Evolutionary conservation across 2,797 vertebrate genomes (phyloP), one percentile per base, ranked within the genome.

Genomic region (Caiman crocodilus): DNA sequence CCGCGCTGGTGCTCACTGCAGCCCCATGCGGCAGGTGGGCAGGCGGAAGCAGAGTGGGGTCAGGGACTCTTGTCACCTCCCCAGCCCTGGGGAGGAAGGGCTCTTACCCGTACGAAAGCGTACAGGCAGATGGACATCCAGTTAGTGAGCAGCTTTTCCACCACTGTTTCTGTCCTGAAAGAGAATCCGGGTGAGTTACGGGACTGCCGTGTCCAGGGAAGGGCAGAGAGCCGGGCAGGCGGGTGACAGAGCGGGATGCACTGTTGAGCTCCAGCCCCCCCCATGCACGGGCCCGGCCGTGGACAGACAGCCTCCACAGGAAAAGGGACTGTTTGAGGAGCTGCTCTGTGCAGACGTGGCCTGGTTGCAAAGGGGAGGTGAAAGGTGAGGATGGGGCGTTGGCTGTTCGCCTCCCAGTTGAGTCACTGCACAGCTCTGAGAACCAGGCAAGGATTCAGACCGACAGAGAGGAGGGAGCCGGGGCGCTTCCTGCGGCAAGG

Each of bases 111-210:
- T 90, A 99, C 98, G 56, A 99, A 99, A 0, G 99, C 96, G 0
- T 99, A 99, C 23, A 99, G 98, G 92, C 99, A 99, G 98, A 99
- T 99, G 93, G 99, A 99, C 99, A 99, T 99, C 99, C 99, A 99
- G 97, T 99, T 99, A 90, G 99, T 99, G 96, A 99, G 97, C 94
- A 99, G 98, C 97, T 99, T 99, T 97, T 99, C 99, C 84, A 99
- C 99, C 94, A 99, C 99, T 0, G 99, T 99, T 98, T 99, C 99
- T 3, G 99, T 99, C 97, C 99, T 99, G 97, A 82, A 97, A 92
- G 61, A 92, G 78, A 96, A 59, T 2, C 56, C 69, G 61, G 6
- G 28, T 73, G 85, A 16, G 83, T 90, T 57, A 92, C 15, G 58
- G 23, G 13, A 76, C 57, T 50, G 35, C 0, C 5, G 35, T 75